Evolutionary conservation across 1,140 invertebrate genomes (phyloP), one percentile per base, ranked within the genome.

Genomic region (Aphelenchoides besseyi): DNA sequence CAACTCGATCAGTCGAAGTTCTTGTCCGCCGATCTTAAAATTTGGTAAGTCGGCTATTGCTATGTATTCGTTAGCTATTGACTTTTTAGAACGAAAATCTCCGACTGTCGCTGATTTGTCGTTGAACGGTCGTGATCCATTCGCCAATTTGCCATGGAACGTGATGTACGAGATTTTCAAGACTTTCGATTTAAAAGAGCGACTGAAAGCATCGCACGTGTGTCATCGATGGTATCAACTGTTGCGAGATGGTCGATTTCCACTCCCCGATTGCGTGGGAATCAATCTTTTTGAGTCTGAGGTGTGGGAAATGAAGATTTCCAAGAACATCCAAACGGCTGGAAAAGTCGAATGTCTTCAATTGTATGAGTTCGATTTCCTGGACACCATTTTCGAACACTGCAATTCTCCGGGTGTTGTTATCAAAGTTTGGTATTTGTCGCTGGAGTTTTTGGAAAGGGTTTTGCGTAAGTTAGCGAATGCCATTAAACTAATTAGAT

Each of bases 211-310:
- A 23, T 16, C 63, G n/a, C 18, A 70, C 28, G 71, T 73, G 8
- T 74, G 72, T 37, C 41, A 59, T 57, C 18, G 74, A 16, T 74
- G 74, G 74, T 23, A 70, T 29, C 3, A 12, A 23, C 23, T 74
- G 18, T 30, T 74, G 18, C 77, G 74, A 8, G 74, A 74, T 36
- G 74, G 59, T 1, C 30, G 28, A 30, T 77, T 36, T 32, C 74
- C 72, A n/a, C 64, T 74, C 3, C 28, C 36, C 3, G 74, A 77
- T 55, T 3, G 77, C 3, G 32, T 37, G 30, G 72, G 72, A 16
- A n/a, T 74, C n/a, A 74, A 74, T 37, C 69, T 74, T 18, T 74
- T 74, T 30, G 69, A 74, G 35, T 16, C 29, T n/a, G n/a, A 70
- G 28, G 62, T 74, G 3, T 71, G 61, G 72, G 33, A 70, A 12